A percentile compares a stretch with the other conserved stretches of the same genome.
These are phyloP conservation scores for Heteropelma amictum DNA, from an alignment of 2,888 invertebrate genomes.

Conservation along the genomic window DNA sequence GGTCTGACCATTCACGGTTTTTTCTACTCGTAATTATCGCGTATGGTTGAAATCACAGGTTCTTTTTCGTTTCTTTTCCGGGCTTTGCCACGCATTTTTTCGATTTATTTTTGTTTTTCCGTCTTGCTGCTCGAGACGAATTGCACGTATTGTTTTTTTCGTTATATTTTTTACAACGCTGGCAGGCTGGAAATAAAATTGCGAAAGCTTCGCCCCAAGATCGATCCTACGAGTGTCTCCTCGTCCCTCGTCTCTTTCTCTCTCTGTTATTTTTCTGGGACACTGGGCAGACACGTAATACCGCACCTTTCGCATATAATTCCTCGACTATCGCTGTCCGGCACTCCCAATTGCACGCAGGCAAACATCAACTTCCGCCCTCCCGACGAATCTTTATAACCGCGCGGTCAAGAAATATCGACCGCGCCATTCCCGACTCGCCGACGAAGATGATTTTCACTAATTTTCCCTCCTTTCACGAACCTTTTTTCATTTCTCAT, in stretches of 20 bases:
- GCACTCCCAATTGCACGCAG: constrained; percentile 55
- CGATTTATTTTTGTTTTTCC: background rate
- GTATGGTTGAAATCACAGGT: background rate
- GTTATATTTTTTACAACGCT: background rate
- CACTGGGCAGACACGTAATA: constrained; percentile 40
- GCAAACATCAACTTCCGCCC: constrained; percentile 52
- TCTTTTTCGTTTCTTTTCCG: background rate
- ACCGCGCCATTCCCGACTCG: background rate
- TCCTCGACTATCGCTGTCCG: constrained; percentile 21
- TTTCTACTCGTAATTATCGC: background rate
- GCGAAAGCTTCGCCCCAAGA: constrained; percentile 15
- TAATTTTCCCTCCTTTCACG: too few species aligned
- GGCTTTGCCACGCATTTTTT: background rate
- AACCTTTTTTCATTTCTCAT: too few species aligned
- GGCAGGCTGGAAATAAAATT: constrained; percentile 39
- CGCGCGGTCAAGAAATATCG: background rate
- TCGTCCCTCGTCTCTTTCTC: background rate
- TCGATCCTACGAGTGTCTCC: too few species aligned
- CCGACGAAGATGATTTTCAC: background rate
- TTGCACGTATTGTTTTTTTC: background rate
- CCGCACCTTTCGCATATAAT: constrained; percentile 30
- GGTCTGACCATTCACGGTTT: too few species aligned
- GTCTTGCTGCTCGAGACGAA: background rate
- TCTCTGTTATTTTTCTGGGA: constrained; percentile 25
- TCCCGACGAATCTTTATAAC: constrained; percentile 50